Base-by-base conservation (phyloP, 2,888 invertebrate genomes). In the Abscondita cerata region DNA sequence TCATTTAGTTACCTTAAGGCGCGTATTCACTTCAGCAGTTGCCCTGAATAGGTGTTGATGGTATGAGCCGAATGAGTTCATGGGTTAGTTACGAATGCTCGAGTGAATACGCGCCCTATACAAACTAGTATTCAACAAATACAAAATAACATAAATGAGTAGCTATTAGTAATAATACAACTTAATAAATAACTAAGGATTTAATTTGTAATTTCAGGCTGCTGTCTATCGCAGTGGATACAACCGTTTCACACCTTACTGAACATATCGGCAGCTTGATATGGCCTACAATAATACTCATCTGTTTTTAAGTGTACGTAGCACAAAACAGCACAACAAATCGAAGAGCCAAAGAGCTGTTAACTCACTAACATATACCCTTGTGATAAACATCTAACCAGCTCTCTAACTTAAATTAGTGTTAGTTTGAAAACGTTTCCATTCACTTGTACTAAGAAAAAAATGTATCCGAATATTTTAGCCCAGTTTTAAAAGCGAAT, bases 161-260 rank as follows among this genome's bases (percentile, higher is more conserved):
- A n/a, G n/a, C n/a, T n/a, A n/a, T n/a, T n/a, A n/a, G n/a, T n/a
- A n/a, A n/a, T n/a, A n/a, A n/a, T n/a, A n/a, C n/a, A n/a, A n/a
- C n/a, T 33, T 33, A 9, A 33, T 33, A 9, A 25, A 4, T 25
- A 25, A 25, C 25, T 25, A 25, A 25, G 2, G 25, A 25, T 25
- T 6, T 4, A 6, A 3, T 31, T 25, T 48, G 12, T 33, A 25
- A 33, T 51, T 51, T 2, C 85, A 95, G 95, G 92, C 95, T 79
- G 93, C 95, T 72, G 92, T 95, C 75, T 95, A 95, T 83, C 89
- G 95, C 84, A 92, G 95, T 82, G 92, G 94, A 75, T 95, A 94
- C 88, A 95, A 95, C 86, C 89, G 95, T 84, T 96, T 95, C 83
- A 89, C 95, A 82, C 95, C 95, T 77, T 96, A 96, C 83, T 96